A percentile compares a stretch with the other conserved stretches of the same genome.
Conservation (phyloP, 2,797 vertebrate genomes). For the Buphagus erythrorhynchus region DNA sequence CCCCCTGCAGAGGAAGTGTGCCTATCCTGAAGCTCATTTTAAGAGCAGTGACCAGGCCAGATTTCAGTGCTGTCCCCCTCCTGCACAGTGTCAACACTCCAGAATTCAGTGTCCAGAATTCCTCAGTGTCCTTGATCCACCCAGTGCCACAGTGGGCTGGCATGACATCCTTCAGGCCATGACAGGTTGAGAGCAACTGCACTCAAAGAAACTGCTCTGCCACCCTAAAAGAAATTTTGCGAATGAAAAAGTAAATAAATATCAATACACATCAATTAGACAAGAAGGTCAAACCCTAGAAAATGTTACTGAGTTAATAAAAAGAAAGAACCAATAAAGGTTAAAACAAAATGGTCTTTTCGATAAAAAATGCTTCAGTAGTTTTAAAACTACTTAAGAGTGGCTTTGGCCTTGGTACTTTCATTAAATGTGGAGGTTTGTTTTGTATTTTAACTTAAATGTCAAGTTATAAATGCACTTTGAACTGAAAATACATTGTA, state of each 20-base stretch:
- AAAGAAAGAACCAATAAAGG: background rate
- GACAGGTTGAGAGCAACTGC: background rate
- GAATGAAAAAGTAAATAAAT: background rate
- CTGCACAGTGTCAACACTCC: background rate
- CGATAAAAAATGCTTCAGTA: background rate
- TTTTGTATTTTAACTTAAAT: background rate
- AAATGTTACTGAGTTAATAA: background rate
- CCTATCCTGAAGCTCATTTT: background rate
- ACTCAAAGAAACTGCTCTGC: background rate
- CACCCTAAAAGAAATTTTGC: background rate
- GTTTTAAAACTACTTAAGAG: background rate
- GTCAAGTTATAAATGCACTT: background rate
- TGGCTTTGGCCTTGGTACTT: background rate
- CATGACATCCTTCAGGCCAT: fast-evolving
- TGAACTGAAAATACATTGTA: background rate
- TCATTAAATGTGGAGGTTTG: background rate
- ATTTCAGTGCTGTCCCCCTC: background rate
- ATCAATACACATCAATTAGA: background rate
- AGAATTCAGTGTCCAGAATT: background rate
- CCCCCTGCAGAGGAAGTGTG: background rate
- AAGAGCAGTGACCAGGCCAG: background rate
- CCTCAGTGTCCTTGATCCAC: background rate
- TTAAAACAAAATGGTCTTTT: background rate
- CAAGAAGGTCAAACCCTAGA: background rate
- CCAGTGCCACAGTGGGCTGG: fast-evolving